Base-by-base conservation (phyloP, 2,888 invertebrate species). In the Drosophila imparisetae region DNA sequence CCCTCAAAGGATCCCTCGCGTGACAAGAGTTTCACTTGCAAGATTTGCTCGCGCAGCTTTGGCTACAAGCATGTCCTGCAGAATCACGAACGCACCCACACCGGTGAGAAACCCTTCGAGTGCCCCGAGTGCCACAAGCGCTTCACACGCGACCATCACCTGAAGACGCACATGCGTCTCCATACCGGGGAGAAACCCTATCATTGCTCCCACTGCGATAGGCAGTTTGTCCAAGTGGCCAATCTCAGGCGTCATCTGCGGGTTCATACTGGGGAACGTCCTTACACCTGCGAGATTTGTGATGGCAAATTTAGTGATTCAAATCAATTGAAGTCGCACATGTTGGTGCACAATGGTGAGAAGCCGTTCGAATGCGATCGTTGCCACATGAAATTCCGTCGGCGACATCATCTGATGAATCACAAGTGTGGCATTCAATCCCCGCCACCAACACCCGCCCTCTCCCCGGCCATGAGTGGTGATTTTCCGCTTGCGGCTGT, bases 121-220 rank as follows among this genome's bases (percentile, higher is more conserved):
- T 98, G 98, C 90, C 96, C 96, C 36, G 97, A 97, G 92, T 98
- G 98, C 91, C 96, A 97, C 92, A 98, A 98, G 93, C 95, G 97
- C 78, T 98, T 98, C 93, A 98, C 98, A 2, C 95, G 98, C 58
- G 98, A 98, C 92, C 98, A 98, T 90, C 98, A 98, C 90, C 94
- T 98, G 61, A 98, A 98, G 93, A 98, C 98, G 0, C 98, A 98
- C 93, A 96, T 98, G 94, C 94, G 98, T 32, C 94, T 98, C 72
- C 98, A 98, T 92, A 98, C 98, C 2, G 98, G 98, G 1, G 98
- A 98, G 92, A 97, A 98, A 89, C 98, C 98, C 0, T 98, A 98
- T 93, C 96, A 96, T 90, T 98, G 98, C 93, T 96, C 96, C 61
- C 97, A 97, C 92, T 98, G 98, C 93, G 97, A 98, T 78, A 95